Evolutionary conservation across 2,797 vertebrate species (phyloP), one percentile per base, ranked within the genome.

Genomic region (Enteromius trimaculatus): DNA sequence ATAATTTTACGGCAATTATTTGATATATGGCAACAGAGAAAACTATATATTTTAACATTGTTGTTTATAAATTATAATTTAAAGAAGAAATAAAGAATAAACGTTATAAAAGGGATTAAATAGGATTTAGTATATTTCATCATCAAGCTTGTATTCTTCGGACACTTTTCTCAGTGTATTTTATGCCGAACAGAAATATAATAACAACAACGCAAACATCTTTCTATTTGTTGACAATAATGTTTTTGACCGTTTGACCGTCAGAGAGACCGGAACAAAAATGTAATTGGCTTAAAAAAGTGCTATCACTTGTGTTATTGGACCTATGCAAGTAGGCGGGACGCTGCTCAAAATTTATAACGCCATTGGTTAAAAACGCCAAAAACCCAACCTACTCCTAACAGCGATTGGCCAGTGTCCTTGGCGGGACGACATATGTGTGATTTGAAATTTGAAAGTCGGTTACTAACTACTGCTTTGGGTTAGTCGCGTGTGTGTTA

Each of bases 401-500:
- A 51, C 14, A 39, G 66, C 55, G 75, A 83, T 83, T 83, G 53
- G 82, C 29, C 29, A 60, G 51, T 8, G 64, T 6, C 3, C 9
- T 47, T 44, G 74, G 64, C 74, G 74, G 74, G 64, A 77, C 37
- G 37, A 34, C 4, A 58, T 23, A 0, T 23, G 10, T 60, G 55
- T 58, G 1, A 23, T 83, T 86, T 69, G 34, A 84, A 83, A 49
- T 66, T 65, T 77, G 31, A 37, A 81, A 68, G 11, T 37, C 55
- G 3, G 23, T 60, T 76, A 14, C 17, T 26, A 11, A 1, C n/a
- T n/a, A n/a, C n/a, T 7, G 10, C 19, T 58, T 9, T 16, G 5
- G 7, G 21, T 19, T 10, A 23, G 17, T 39, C 39, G 21, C 19
- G 9, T 17, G 21, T 5, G 39, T 49, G 23, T 23, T 11, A 26